Conservation (phyloP, 2,888 invertebrate genomes). For the Fragum whitleyi region DNA sequence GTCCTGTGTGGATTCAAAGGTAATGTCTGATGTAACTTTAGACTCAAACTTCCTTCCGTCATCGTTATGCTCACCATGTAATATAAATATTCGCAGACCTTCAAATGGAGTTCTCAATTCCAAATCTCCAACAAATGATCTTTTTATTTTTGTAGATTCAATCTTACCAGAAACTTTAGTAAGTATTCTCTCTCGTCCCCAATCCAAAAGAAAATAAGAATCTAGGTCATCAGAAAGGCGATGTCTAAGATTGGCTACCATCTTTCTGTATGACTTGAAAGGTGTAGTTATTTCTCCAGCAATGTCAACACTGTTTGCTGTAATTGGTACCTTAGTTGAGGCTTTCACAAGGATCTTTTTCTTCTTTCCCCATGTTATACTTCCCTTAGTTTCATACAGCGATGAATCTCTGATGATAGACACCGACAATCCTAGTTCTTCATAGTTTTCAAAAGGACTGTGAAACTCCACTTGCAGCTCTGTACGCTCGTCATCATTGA, state of each 20-base stretch:
- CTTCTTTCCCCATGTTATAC: slow-evolving; percentile 64
- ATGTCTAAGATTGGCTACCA: slow-evolving; percentile 52
- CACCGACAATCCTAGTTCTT: slow-evolving; percentile 59
- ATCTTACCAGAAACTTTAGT: slow-evolving; percentile 38
- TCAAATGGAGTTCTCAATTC: slow-evolving; percentile 60
- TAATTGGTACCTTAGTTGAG: slow-evolving; percentile 62
- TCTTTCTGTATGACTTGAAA: slow-evolving; percentile 42
- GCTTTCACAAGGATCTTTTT: slow-evolving; percentile 60
- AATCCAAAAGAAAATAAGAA: slow-evolving; percentile 36
- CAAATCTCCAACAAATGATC: slow-evolving; percentile 43
- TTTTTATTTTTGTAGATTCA: slow-evolving; percentile 4
- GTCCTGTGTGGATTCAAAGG: slow-evolving; percentile 33
- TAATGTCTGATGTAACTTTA: slow-evolving; percentile 26
- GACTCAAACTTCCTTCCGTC: slow-evolving; percentile 40
- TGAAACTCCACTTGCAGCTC: slow-evolving; percentile 59
- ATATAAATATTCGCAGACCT: slow-evolving; percentile 40
- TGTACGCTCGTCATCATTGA: slow-evolving; percentile 42
- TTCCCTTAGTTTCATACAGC: slow-evolving; percentile 53
- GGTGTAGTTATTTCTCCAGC: slow-evolving; percentile 65
- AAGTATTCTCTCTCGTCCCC: slow-evolving; percentile 58
- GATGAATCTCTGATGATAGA: slow-evolving; percentile 51
- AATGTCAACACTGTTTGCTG: slow-evolving; percentile 52
- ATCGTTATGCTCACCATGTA: slow-evolving; percentile 44
- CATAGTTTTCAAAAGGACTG: slow-evolving; percentile 67
- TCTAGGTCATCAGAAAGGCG: slow-evolving; percentile 35